Evolutionary conservation across 2,797 vertebrate species (phyloP).

Genomic region (Phalanger gymnotis): DNA sequence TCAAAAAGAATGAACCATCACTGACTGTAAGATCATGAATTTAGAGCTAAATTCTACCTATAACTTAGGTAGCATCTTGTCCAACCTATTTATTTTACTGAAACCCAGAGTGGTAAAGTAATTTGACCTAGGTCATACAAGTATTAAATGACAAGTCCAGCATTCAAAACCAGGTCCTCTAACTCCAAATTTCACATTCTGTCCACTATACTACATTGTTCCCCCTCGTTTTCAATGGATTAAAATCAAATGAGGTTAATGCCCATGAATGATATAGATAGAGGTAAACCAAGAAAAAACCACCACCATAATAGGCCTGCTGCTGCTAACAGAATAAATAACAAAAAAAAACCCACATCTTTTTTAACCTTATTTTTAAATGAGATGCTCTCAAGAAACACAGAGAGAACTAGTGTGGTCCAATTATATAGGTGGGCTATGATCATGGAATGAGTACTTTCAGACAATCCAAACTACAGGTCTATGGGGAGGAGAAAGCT

Average conservation of each 20-base stretch:
- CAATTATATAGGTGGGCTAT: neutral
- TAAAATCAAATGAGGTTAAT: neutral
- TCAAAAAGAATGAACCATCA: neutral
- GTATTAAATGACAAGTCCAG: neutral
- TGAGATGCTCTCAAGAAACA: neutral
- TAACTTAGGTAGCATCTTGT: neutral
- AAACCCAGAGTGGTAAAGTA: neutral
- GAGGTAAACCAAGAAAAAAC: neutral
- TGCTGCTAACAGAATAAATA: neutral
- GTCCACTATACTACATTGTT: neutral
- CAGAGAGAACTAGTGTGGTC: neutral
- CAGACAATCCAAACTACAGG: neutral
- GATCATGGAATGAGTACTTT: neutral
- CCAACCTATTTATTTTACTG: neutral
- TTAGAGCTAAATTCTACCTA: neutral
- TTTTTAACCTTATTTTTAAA: neutral
- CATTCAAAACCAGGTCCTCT: neutral
- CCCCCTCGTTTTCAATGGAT: neutral
- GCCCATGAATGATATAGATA: neutral
- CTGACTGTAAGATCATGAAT: neutral
- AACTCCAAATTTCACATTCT: neutral
- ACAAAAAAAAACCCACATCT: neutral
- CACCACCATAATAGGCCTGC: neutral
- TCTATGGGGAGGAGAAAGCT: neutral
- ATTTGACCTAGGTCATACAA: neutral